Conservation (phyloP, 2,888 invertebrate species). For the Prosopocoilus inquinatus region DNA sequence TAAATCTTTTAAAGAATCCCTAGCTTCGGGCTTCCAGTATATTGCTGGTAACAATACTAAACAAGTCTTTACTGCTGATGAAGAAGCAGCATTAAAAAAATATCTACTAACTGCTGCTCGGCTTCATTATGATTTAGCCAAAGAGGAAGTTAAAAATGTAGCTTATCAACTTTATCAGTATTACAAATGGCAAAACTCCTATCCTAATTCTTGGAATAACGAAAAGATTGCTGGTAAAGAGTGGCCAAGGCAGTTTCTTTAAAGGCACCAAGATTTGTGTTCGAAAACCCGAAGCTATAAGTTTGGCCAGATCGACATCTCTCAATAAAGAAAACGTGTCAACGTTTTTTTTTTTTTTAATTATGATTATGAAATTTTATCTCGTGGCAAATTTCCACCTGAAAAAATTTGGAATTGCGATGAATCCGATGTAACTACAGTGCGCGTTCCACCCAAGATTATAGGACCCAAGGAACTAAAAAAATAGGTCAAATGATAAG, state of each 20-base stretch:
- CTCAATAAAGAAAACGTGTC: constrained; percentile 7
- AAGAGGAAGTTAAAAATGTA: not conserved
- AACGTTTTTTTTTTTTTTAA: constrained; percentile 8
- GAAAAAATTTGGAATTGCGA: not conserved
- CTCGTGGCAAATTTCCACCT: not conserved
- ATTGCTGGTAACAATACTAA: not conserved
- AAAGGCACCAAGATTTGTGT: too few species aligned
- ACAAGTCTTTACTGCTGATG: too few species aligned
- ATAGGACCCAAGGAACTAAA: constrained; percentile 22
- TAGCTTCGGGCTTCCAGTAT: too few species aligned
- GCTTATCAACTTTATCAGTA: constrained; percentile 5
- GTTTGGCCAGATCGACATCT: not conserved
- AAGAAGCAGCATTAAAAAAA: not conserved
- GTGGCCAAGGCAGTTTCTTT: constrained; percentile 15
- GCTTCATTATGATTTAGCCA: constrained; percentile 1
- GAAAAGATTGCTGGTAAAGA: constrained; percentile 8
- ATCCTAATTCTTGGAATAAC: not conserved
- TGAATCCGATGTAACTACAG: constrained; percentile 14
- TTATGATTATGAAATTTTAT: not conserved
- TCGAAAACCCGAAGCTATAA: constrained; percentile 5
- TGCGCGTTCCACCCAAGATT: constrained; percentile 25
- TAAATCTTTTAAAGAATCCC: too few species aligned
- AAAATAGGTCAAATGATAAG: too few species aligned
- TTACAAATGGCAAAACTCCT: not conserved
- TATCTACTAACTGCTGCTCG: constrained; percentile 2